A percentile compares a stretch with the other conserved stretches of the same genome.
These are phyloP conservation scores for Ispidina picta DNA, from an alignment of 2,797 vertebrate species.

Conservation along the genomic window DNA sequence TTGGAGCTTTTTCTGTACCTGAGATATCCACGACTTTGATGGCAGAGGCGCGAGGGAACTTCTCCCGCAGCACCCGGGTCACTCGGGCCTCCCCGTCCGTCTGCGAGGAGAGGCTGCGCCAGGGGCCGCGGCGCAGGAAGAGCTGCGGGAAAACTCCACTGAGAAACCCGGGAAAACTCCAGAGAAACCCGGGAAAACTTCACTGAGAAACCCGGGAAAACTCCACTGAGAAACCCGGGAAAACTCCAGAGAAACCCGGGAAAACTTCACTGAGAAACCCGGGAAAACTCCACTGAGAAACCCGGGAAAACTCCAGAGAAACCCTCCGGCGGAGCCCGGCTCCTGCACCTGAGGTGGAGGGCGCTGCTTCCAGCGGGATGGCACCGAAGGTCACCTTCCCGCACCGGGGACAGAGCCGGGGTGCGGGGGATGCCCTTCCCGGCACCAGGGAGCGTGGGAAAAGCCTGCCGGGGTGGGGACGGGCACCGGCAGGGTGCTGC, in stretches of 20 bases:
- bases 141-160: neutral
- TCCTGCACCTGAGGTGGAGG: neutral
- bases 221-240: no score
- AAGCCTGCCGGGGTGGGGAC: no score
- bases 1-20: conserved; percentile 64
- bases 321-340: no score
- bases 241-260: no score
- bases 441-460: no score
- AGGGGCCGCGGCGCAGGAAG: neutral
- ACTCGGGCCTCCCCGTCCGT: conserved; percentile 86
- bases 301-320: no score
- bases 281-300: no score
- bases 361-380: neutral
- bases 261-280: no score
- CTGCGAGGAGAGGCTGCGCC: conserved; percentile 75
- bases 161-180: neutral
- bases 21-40: conserved; percentile 91
- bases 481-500: no score
- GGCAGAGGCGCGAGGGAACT: conserved; percentile 85
- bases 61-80: conserved; percentile 80
- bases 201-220: no score
- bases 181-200: no score
- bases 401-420: neutral
- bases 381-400: neutral
- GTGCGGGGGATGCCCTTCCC: no score